Evolutionary conservation across 2,888 invertebrate species (phyloP).

Genomic region (Celastrina argiolus): DNA sequence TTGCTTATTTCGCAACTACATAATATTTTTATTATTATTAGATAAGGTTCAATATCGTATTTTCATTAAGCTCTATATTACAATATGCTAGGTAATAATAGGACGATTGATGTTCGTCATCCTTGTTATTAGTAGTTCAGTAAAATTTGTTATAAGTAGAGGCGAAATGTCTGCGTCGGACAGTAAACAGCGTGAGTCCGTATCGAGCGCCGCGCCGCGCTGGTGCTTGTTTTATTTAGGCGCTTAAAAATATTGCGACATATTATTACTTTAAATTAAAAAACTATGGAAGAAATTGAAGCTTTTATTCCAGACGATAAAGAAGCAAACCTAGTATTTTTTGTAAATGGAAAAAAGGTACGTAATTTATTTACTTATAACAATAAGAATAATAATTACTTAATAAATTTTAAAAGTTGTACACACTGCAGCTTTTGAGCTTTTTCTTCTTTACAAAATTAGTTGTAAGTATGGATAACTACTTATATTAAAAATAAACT

Average conservation of each 20-base stretch:
- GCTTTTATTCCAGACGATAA: slow-evolving; percentile 45
- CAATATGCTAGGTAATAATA: neutral
- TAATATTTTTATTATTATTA: neutral
- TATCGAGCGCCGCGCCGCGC: neutral
- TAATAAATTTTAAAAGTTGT: no score
- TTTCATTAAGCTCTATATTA: neutral
- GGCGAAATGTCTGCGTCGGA: neutral
- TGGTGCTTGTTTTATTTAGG: neutral
- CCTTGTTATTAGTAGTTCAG: neutral
- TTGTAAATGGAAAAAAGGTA: slow-evolving; percentile 81
- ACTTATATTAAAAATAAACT: no score
- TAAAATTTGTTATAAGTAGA: neutral
- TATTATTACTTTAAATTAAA: neutral
- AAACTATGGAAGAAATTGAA: slow-evolving; percentile 42
- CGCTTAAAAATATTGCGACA: neutral
- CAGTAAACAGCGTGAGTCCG: neutral
- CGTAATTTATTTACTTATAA: neutral
- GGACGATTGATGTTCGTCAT: neutral
- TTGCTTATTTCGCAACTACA: neutral
- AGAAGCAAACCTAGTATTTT: slow-evolving; percentile 69
- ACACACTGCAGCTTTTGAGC: no score
- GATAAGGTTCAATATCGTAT: neutral
- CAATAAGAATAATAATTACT: no score
- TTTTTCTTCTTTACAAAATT: no score
- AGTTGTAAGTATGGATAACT: no score